A percentile compares a stretch with the other conserved stretches of the same genome.
phyloP scores from a whole-genome alignment of 2,888 invertebrate genomes.

The Gastrophysa polygoni region DNA sequence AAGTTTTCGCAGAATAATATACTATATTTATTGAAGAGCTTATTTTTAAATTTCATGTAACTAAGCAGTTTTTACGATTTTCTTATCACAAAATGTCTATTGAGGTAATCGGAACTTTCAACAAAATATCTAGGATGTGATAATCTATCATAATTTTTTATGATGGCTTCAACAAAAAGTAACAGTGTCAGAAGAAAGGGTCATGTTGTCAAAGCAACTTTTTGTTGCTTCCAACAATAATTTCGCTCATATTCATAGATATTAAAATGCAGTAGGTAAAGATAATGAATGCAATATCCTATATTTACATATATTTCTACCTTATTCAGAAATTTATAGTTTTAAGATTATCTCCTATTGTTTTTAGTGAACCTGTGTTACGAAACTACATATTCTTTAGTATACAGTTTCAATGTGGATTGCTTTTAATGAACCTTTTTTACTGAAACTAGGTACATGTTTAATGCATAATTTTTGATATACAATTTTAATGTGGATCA shows the following conservation, averaged over 20 bases:
- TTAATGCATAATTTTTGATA: no score
- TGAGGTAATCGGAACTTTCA: background rate
- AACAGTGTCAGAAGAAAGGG: background rate
- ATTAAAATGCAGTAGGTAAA: slow-evolving; percentile 5
- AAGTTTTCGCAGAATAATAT: slow-evolving; percentile 15
- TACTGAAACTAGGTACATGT: no score
- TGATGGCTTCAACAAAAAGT: background rate
- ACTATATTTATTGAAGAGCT: slow-evolving; percentile 26
- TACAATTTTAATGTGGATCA: background rate
- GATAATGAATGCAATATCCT: background rate
- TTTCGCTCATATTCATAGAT: slow-evolving; percentile 1
- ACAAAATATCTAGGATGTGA: background rate
- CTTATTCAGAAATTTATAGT: background rate
- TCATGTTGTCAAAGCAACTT: background rate
- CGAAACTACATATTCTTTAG: background rate
- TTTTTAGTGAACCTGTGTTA: background rate
- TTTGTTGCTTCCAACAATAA: background rate
- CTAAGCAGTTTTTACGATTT: no score
- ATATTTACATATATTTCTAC: background rate
- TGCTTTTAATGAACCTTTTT: no score
- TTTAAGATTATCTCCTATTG: background rate
- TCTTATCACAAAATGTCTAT: background rate
- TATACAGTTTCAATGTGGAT: background rate
- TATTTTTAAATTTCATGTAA: slow-evolving; percentile 27
- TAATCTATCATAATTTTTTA: background rate